These are phyloP conservation scores for Drosophila burlai DNA, from an alignment of 1,140 invertebrate species.

Conservation along the genomic window DNA sequence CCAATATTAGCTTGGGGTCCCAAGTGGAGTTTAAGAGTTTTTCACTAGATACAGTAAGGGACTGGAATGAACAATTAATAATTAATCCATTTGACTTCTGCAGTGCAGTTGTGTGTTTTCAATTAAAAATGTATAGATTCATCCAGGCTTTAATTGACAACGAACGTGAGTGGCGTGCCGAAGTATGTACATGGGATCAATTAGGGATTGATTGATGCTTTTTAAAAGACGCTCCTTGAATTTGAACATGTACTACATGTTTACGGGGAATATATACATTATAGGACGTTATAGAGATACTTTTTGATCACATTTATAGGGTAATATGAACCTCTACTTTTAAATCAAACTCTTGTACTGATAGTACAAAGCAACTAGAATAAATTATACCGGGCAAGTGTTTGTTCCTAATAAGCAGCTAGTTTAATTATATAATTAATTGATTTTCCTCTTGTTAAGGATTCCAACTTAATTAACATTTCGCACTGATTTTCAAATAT, in stretches of 20 bases:
- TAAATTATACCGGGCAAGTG: neutral
- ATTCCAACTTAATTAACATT: neutral
- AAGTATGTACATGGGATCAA: slow-evolving; percentile 35
- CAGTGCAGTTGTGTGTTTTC: slow-evolving; percentile 31
- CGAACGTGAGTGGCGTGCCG: slow-evolving; percentile 48
- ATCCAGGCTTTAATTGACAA: slow-evolving; percentile 43
- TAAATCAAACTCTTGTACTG: neutral
- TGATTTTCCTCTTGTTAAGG: neutral
- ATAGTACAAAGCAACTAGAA: neutral
- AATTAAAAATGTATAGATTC: slow-evolving; percentile 61
- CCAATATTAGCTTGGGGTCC: slow-evolving; percentile 18
- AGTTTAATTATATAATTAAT: neutral
- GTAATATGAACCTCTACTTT: too few relatives aligned
- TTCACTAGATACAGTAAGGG: neutral
- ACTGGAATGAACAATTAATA: slow-evolving; percentile 41
- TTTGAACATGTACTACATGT: neutral
- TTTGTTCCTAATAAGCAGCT: neutral
- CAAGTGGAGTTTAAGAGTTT: slow-evolving; percentile 23
- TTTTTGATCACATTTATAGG: too few relatives aligned
- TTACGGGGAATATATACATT: neutral
- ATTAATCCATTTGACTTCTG: slow-evolving; percentile 39
- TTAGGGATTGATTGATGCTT: slow-evolving; percentile 46
- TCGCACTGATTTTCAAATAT: neutral
- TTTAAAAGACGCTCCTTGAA: slow-evolving; percentile 13
- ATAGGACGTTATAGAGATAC: neutral